A percentile compares a stretch with the other conserved stretches of the same genome.
Conservation (phyloP, 2,888 invertebrate genomes). For the Chesias legatella region DNA sequence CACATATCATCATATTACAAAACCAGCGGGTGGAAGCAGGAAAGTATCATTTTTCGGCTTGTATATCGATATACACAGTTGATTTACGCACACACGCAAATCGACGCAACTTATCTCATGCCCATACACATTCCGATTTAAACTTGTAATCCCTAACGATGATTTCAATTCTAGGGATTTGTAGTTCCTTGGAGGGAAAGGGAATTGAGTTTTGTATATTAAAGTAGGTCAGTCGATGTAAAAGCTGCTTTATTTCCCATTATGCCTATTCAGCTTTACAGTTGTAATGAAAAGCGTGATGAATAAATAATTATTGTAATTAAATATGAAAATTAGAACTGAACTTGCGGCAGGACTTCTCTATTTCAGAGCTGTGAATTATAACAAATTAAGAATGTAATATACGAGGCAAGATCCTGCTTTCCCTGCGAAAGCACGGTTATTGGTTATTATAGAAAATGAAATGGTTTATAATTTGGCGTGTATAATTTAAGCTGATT, state of each 20-base stretch:
- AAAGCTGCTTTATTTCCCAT: slow-evolving; percentile 2
- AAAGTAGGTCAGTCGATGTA: slow-evolving; percentile 13
- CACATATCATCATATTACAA: slow-evolving; percentile 46
- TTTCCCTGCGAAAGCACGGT: too few species aligned
- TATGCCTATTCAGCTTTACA: slow-evolving; percentile 9
- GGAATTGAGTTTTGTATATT: slow-evolving; percentile 1
- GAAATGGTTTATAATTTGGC: too few species aligned
- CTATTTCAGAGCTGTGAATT: slow-evolving; percentile 11
- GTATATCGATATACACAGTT: slow-evolving; percentile 67
- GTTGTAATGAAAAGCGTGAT: slow-evolving; percentile 10
- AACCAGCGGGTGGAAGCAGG: slow-evolving; percentile 62
- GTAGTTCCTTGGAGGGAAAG: slow-evolving; percentile 33
- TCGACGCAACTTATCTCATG: slow-evolving; percentile 46
- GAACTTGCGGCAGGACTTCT: slow-evolving; percentile 8
- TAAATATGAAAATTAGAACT: slow-evolving; percentile 7
- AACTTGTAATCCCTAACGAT: slow-evolving; percentile 77
- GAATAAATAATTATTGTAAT: slow-evolving; percentile 12
- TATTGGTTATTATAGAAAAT: too few species aligned
- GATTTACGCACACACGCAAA: slow-evolving; percentile 61
- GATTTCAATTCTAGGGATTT: slow-evolving; percentile 73
- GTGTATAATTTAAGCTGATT: too few species aligned
- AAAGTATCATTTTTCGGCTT: slow-evolving; percentile 72
- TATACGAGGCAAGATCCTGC: too few species aligned
- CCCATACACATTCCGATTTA: slow-evolving; percentile 68
- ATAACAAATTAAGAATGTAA: too few species aligned